Conservation (phyloP, 2,888 invertebrate genomes). For the Augochlorella aurata region DNA sequence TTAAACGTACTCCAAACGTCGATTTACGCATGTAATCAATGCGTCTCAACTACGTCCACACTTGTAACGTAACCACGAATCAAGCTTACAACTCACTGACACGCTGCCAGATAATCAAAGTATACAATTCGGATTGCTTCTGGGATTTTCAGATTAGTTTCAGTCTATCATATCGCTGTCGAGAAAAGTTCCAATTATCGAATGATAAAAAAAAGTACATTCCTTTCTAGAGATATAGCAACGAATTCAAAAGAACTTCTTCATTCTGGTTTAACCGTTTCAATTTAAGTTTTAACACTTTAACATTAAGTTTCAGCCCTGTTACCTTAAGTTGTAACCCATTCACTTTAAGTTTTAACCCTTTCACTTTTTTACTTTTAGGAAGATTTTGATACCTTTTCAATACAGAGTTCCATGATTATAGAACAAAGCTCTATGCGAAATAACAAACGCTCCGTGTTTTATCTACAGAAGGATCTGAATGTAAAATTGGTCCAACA, state of each 20-base stretch:
- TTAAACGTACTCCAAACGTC: constrained; percentile 6
- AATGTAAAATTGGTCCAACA: too few relatives aligned
- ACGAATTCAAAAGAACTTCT: neutral
- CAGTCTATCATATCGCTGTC: neutral
- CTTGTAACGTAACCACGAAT: constrained; percentile 13
- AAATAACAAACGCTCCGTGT: too few relatives aligned
- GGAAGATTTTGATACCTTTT: too few relatives aligned
- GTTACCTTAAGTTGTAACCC: too few relatives aligned
- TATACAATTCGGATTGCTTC: neutral
- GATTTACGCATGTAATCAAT: constrained; percentile 9
- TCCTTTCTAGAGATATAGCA: neutral
- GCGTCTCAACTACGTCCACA: constrained; percentile 10
- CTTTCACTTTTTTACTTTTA: neutral
- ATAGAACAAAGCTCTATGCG: too few relatives aligned
- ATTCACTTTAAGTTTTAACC: neutral
- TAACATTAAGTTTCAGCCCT: too few relatives aligned
- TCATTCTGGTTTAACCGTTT: neutral
- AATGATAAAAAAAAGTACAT: neutral
- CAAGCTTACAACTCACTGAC: constrained; percentile 9
- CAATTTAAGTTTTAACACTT: too few relatives aligned
- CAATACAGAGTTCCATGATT: too few relatives aligned
- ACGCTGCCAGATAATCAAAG: neutral
- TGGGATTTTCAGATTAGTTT: constrained; percentile 6
- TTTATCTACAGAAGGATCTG: too few relatives aligned
- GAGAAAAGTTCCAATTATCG: neutral